phyloP scores from a whole-genome alignment of 2,113 vertebrate genomes.

The Cariama cristata region DNA sequence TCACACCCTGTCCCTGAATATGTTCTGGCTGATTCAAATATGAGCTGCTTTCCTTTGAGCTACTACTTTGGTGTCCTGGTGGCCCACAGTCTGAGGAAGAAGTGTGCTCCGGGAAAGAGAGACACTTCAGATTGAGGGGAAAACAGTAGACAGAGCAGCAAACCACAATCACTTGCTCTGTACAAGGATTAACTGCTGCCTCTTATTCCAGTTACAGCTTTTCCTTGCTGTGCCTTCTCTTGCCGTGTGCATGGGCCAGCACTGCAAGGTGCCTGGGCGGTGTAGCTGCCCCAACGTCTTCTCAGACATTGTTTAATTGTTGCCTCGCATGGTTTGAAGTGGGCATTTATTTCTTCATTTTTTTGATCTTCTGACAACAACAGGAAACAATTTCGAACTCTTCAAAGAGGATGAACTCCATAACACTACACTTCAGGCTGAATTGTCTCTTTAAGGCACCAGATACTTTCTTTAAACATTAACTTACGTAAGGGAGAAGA shows the following conservation, averaged over 20 bases:
- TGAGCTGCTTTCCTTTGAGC: background rate
- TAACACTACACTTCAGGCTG: background rate
- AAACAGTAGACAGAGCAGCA: background rate
- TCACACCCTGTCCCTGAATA: background rate
- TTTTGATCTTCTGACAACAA: background rate
- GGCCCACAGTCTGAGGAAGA: background rate
- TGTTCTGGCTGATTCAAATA: background rate
- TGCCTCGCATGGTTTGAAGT: background rate
- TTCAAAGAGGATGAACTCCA: background rate
- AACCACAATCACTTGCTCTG: background rate
- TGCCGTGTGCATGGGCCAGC: background rate
- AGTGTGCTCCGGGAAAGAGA: background rate
- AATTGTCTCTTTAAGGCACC: background rate
- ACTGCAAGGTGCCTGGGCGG: background rate
- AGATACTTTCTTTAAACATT: background rate
- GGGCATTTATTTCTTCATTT: background rate
- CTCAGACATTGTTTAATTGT: background rate
- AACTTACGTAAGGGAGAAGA: background rate
- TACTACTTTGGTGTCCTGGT: background rate
- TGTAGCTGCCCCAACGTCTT: background rate
- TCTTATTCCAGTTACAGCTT: background rate
- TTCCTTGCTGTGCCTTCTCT: background rate
- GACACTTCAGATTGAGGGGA: too few species aligned
- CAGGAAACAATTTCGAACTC: background rate
- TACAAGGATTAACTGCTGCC: rapidly evolving